These are phyloP conservation scores for Campaea margaritaria DNA, from an alignment of 2,888 invertebrate species.

Conservation along the genomic window DNA sequence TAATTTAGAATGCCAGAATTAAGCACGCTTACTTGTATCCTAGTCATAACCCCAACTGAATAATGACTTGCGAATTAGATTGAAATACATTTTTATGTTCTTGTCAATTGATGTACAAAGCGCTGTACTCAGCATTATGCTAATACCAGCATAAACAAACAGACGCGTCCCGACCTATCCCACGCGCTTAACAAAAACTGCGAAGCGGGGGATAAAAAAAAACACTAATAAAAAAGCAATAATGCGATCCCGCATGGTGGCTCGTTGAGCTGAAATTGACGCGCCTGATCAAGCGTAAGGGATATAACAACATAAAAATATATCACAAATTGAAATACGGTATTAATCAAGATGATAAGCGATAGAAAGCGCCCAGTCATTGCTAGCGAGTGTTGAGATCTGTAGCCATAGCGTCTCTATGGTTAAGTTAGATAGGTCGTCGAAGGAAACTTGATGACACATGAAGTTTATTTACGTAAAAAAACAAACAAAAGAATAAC, in stretches of 20 bases:
- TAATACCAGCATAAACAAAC: constrained; percentile 82
- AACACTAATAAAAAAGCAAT: constrained; percentile 85
- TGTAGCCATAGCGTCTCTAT: too few relatives aligned
- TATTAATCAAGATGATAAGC: constrained; percentile 5
- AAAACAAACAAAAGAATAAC: constrained; percentile 8
- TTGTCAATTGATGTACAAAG: constrained; percentile 69
- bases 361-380: constrained; percentile 20
- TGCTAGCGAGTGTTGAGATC: not conserved
- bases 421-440: not conserved
- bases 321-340: constrained; percentile 33
- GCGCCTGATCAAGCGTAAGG: constrained; percentile 78
- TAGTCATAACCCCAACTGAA: too few relatives aligned
- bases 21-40: too few relatives aligned
- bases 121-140: constrained; percentile 74
- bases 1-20: too few relatives aligned
- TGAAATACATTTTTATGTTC: constrained; percentile 50
- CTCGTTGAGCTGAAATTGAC: constrained; percentile 81
- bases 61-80: constrained; percentile 39
- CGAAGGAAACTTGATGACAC: not conserved
- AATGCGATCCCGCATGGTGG: constrained; percentile 83
- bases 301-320: constrained; percentile 38
- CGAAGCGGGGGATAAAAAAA: constrained; percentile 71
- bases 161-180: constrained; percentile 75
- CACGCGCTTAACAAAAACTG: constrained; percentile 81
- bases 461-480: constrained; percentile 4